A percentile compares a stretch with the other conserved stretches of the same genome.
phyloP scores from a whole-genome alignment of 2,113 vertebrate genomes.

The Globicephala melas region DNA sequence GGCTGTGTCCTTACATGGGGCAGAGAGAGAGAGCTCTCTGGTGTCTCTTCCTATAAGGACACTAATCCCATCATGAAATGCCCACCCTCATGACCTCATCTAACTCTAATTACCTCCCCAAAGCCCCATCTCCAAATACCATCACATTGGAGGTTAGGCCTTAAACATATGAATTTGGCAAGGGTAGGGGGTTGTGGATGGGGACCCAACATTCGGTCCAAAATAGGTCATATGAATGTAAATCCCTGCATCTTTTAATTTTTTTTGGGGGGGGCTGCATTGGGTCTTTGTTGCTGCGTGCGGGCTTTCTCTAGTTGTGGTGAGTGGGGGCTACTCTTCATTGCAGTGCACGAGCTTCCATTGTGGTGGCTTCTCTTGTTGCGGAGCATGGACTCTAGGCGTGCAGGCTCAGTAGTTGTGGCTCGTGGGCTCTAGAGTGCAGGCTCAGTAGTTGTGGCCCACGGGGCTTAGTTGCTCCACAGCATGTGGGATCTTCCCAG shows the following conservation, averaged over 20 bases:
- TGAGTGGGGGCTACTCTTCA: too few species aligned
- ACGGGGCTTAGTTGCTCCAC: too few species aligned
- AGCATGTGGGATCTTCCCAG: too few species aligned
- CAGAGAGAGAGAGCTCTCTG: neutral
- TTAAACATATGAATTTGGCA: neutral
- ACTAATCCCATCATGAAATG: neutral
- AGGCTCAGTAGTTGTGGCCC: too few species aligned
- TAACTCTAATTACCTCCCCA: neutral
- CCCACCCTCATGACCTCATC: neutral
- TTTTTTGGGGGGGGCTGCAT: too few species aligned
- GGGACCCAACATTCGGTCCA: neutral
- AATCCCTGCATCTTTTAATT: neutral
- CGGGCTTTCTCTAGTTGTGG: too few species aligned
- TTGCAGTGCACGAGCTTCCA: too few species aligned
- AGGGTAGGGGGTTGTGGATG: neutral
- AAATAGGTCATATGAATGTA: neutral
- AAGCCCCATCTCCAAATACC: neutral
- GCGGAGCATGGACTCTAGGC: too few species aligned
- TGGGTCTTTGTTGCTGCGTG: too few species aligned
- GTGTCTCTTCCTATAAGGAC: neutral
- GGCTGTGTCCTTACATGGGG: neutral
- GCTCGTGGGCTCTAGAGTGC: too few species aligned
- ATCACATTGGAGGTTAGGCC: neutral
- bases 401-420: too few species aligned
- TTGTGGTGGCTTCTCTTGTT: too few species aligned